These are phyloP conservation scores for Anisognathus igniventris DNA, from an alignment of 2,797 vertebrate genomes.

Conservation along the genomic window DNA sequence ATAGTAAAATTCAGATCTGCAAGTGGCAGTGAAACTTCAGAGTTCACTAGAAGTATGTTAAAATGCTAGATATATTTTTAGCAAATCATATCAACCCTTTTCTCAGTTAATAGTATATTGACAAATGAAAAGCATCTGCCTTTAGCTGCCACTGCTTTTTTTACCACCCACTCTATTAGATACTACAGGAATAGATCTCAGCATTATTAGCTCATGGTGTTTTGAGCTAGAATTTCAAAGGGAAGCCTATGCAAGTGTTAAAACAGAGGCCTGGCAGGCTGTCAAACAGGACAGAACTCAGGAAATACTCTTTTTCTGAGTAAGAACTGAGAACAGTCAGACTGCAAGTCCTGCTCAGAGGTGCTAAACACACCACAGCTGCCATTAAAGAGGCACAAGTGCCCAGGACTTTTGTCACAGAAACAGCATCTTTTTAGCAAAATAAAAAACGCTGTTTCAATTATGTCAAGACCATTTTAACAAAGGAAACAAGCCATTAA, in stretches of 20 bases:
- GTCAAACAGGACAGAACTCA: not conserved
- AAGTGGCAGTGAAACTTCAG: not conserved
- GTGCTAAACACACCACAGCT: not conserved
- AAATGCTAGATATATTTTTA: not conserved
- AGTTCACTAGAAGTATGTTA: not conserved
- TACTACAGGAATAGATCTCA: not conserved
- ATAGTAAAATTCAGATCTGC: not conserved
- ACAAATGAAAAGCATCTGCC: not conserved
- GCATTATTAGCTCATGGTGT: not conserved
- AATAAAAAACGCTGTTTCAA: not conserved
- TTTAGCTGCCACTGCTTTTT: not conserved
- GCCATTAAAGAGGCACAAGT: not conserved
- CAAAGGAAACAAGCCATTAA: not conserved
- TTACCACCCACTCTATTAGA: not conserved
- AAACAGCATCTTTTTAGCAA: not conserved
- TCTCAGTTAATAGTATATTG: not conserved
- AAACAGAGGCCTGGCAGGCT: not conserved
- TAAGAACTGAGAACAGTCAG: not conserved
- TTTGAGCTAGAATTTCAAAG: not conserved
- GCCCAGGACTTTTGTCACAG: not conserved
- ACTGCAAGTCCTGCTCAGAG: not conserved
- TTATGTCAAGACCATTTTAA: not conserved
- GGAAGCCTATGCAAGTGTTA: not conserved
- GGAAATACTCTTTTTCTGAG: not conserved
- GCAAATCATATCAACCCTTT: not conserved